Conservation (phyloP, 35 echinoderm and acorn worm species). For the Patiria miniata region DNA sequence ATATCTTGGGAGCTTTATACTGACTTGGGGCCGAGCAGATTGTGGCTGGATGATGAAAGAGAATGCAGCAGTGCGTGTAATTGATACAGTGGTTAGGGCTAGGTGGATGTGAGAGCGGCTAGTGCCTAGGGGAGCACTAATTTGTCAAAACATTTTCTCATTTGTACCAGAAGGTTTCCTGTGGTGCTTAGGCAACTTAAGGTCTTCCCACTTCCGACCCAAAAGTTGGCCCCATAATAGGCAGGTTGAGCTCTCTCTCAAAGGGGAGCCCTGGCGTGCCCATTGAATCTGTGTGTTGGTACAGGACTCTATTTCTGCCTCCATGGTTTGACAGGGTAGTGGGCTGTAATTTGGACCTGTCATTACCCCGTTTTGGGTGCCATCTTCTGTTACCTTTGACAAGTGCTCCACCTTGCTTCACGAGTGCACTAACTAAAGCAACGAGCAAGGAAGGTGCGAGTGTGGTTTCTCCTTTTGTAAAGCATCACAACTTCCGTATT, state of each 20-base stretch:
- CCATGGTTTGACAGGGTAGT: not conserved
- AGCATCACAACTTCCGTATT: no score
- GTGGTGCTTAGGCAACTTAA: conserved; percentile 8
- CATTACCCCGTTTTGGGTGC: no score
- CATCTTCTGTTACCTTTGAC: no score
- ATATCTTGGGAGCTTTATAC: conserved; percentile 5
- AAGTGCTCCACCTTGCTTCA: no score
- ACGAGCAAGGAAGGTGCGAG: no score
- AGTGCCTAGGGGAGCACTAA: conserved; percentile 18
- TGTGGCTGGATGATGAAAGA: conserved; percentile 16
- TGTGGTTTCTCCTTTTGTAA: no score
- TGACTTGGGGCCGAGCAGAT: not conserved
- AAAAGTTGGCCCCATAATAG: not conserved
- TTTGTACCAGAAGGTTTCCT: conserved; percentile 26
- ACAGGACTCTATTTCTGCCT: no score
- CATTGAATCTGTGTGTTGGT: conserved; percentile 7
- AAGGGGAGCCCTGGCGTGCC: not conserved
- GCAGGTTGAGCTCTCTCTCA: not conserved
- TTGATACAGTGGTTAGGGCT: conserved; percentile 23
- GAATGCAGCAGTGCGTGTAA: conserved; percentile 14
- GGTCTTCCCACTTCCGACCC: conserved; percentile 23
- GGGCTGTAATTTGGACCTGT: no score
- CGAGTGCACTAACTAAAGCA: no score
- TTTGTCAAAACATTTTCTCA: conserved; percentile 32
- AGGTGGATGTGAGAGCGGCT: not conserved